phyloP scores from a whole-genome alignment of 2,888 invertebrate genomes.

The Microplitis deprimator region DNA sequence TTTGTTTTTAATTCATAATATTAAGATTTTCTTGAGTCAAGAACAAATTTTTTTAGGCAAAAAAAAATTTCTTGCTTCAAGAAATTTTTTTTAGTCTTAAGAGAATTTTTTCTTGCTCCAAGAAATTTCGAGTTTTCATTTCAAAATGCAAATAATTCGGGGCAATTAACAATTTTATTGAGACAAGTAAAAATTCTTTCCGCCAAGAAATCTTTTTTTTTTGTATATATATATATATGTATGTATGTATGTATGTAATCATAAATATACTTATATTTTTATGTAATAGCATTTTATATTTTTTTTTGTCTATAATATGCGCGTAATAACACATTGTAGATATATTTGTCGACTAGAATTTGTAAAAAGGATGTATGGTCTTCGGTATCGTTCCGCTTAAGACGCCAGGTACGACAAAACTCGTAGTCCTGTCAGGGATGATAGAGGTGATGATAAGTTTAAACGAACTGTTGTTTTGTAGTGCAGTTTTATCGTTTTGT shows the following conservation, averaged over 20 bases:
- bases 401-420: conserved; percentile 47
- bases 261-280: conserved; percentile 24
- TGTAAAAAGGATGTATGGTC: conserved; percentile 66
- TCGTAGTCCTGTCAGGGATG: conserved; percentile 34
- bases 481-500: neutral
- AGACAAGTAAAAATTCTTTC: too few species aligned
- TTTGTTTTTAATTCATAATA: too few species aligned
- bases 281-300: conserved; percentile 11
- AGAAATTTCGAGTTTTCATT: too few species aligned
- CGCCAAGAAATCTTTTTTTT: too few species aligned
- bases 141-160: too few species aligned
- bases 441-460: neutral
- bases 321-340: conserved; percentile 57
- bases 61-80: too few species aligned
- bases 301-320: conserved; percentile 42
- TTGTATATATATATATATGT: conserved; percentile 27
- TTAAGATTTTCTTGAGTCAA: too few species aligned
- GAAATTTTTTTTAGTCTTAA: too few species aligned
- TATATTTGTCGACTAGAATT: conserved; percentile 71
- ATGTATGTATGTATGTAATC: conserved; percentile 15
- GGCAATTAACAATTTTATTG: too few species aligned
- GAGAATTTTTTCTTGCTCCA: too few species aligned
- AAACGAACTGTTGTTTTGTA: conserved; percentile 9
- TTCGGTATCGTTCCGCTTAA: conserved; percentile 62
- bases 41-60: too few species aligned